Conservation (phyloP, 2,888 invertebrate species). For the Ochropleura plecta region DNA sequence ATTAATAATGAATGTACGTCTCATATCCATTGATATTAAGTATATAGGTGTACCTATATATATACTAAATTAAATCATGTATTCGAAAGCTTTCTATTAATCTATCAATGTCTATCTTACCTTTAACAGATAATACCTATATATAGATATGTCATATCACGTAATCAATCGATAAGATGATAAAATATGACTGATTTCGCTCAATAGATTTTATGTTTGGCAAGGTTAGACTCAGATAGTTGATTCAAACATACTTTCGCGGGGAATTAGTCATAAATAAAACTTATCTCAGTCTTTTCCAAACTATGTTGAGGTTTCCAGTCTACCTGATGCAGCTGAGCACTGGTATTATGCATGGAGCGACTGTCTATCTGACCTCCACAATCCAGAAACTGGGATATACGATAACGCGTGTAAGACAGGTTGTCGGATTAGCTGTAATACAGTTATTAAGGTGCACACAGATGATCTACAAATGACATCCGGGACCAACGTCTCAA, state of each 20-base stretch:
- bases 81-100: constrained; percentile 45
- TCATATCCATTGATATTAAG: not conserved
- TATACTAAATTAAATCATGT: not conserved
- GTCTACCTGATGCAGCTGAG: not conserved
- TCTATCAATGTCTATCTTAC: constrained; percentile 30
- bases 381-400: too few relatives aligned
- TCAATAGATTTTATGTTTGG: constrained; percentile 23
- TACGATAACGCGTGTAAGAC: too few relatives aligned
- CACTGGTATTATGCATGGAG: not conserved
- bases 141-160: not conserved
- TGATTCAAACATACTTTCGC: not conserved
- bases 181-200: constrained; percentile 29
- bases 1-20: constrained; percentile 18
- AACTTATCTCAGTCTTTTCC: not conserved
- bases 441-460: too few relatives aligned
- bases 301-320: not conserved
- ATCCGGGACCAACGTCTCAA: too few relatives aligned
- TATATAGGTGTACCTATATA: not conserved
- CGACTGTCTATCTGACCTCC: not conserved
- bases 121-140: not conserved
- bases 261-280: not conserved
- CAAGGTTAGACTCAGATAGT: not conserved
- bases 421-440: too few relatives aligned
- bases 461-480: too few relatives aligned
- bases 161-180: constrained; percentile 39